Base-by-base conservation (phyloP, 2,113 vertebrate genomes). In the Butastur rufipennis region DNA sequence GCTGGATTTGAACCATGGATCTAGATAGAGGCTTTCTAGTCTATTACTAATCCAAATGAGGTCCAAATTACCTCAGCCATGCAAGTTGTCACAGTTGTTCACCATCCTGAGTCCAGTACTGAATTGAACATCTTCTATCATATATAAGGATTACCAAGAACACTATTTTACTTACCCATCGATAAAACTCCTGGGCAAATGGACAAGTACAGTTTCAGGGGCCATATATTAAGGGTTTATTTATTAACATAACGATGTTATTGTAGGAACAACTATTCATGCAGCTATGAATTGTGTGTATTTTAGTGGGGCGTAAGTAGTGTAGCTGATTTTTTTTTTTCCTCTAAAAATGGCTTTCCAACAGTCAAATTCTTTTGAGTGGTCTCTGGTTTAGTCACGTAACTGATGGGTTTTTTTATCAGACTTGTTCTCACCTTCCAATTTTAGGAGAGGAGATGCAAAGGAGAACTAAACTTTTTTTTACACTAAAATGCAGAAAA, bases 401-500 rank as follows among this genome's bases (percentile, higher is more conserved):
- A 86, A 81, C 16, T 27, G 3, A 1, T 11, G 50, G 22, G 55
- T 78, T 31, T 29, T 65, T 79, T 81, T 14, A 38, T 27, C 61
- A 31, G 72, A 15, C 13, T 83, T 62, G 36, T 78, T 75, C 56
- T 91, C 83, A 13, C 70, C 61, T 93, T 68, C 73, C 61, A 16
- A 0, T 75, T 90, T 67, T 58, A 77, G 63, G 55, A 79, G 56
- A 81, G 86, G 61, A 65, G 70, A 72, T 48, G 84, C 70, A 72
- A 87, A 82, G 42, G 40, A 80, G 62, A 95, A 70, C 40, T 55
- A 61, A 90, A 79, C 14, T 26, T 13, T 40, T 40, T 66, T 43
- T 73, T 19, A 93, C 2, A 9, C 42, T 85, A 73, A 93, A 95
- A 94, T 23, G 55, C 94, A 93, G 58, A 70, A 95, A 80, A 93